These are phyloP conservation scores for Peromyscus californicus DNA, from an alignment of 2,113 vertebrate genomes.

Conservation along the genomic window DNA sequence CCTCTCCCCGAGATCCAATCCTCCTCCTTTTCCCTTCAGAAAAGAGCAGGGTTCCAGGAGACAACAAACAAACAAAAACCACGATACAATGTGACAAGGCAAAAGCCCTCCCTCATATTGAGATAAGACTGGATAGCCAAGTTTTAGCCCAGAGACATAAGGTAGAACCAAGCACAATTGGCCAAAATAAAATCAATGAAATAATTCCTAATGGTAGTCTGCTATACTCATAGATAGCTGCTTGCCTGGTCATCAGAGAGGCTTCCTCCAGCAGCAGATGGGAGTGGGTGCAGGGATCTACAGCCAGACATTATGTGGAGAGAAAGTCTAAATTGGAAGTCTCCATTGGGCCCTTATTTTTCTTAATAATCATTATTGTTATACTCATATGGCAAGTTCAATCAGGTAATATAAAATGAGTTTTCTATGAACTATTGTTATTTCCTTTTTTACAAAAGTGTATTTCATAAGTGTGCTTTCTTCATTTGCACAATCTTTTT, in stretches of 20 bases:
- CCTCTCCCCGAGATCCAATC: neutral
- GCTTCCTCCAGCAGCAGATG: neutral
- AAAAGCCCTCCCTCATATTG: neutral
- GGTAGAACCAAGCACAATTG: neutral
- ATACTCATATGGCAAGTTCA: conserved; percentile 43
- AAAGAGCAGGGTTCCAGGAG: neutral
- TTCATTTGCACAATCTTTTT: neutral
- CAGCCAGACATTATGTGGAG: neutral
- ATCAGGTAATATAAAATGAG: conserved; percentile 15
- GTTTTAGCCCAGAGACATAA: neutral
- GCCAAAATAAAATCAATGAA: neutral
- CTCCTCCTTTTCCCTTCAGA: neutral
- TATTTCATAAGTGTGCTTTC: neutral
- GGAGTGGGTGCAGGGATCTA: neutral
- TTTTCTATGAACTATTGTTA: neutral
- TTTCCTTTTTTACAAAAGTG: conserved; percentile 1
- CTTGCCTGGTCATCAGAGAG: neutral
- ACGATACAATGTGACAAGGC: neutral
- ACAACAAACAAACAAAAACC: neutral
- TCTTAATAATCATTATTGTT: neutral
- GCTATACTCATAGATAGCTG: neutral
- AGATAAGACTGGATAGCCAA: neutral
- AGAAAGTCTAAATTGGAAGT: neutral
- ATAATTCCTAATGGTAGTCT: neutral
- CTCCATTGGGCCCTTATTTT: neutral